These are phyloP conservation scores for Rhynchomys soricoides DNA, from an alignment of 2,113 vertebrate species.

Conservation along the genomic window DNA sequence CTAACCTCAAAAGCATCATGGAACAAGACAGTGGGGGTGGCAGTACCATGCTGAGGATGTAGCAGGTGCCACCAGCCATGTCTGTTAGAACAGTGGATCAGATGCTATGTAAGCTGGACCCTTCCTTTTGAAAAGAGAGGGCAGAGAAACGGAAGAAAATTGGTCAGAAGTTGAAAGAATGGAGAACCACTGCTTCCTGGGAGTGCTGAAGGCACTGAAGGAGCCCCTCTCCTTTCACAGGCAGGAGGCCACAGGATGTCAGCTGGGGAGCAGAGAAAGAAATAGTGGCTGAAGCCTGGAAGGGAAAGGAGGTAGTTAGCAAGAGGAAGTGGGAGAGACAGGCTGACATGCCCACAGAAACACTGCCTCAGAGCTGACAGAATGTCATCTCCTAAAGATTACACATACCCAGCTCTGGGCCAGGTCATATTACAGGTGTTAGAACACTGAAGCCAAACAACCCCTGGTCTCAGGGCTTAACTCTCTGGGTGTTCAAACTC, in stretches of 20 bases:
- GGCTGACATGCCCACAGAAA: neutral
- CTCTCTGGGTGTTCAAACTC: fast-evolving
- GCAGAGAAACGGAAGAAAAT: neutral
- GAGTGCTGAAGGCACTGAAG: neutral
- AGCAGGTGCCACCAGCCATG: neutral
- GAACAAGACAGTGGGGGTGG: neutral
- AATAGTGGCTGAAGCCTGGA: neutral
- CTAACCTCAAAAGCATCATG: neutral
- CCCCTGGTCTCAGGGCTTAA: neutral
- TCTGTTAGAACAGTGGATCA: neutral
- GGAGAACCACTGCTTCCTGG: neutral
- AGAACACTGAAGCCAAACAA: neutral
- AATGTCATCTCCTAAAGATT: neutral
- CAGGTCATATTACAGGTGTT: neutral
- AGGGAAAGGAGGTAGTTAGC: neutral
- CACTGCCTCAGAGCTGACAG: neutral
- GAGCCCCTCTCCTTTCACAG: neutral
- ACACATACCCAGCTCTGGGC: neutral
- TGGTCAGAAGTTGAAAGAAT: too few species aligned
- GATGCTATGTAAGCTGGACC: neutral
- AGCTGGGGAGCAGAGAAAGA: neutral
- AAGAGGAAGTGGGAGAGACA: neutral
- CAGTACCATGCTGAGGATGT: fast-evolving
- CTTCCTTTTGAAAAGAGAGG: neutral
- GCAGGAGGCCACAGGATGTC: neutral